Conservation (phyloP, 2,888 invertebrate species). For the Leucophora obtusa region DNA sequence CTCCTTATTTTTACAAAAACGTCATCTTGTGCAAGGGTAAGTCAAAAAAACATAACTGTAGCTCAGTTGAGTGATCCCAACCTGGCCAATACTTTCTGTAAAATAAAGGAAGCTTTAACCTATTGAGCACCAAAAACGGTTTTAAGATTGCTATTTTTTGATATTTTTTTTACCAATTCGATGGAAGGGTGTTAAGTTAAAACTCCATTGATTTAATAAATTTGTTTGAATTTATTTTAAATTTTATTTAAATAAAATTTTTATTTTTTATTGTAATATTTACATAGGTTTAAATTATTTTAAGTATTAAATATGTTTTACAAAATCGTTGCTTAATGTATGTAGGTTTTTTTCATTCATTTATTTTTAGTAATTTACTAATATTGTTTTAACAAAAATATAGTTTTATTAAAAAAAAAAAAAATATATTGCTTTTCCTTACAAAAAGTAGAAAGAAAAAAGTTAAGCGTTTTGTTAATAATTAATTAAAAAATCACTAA, state of each 20-base stretch:
- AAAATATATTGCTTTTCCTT: conserved; percentile 57
- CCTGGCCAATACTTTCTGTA: too few species aligned
- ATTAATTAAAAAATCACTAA: too few species aligned
- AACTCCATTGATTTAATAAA: background rate
- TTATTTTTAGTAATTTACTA: conserved; percentile 52
- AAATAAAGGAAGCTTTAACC: too few species aligned
- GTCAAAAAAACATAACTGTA: too few species aligned
- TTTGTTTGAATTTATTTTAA: conserved; percentile 1
- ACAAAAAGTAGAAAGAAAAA: conserved; percentile 7
- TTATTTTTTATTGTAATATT: conserved; percentile 41
- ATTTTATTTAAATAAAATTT: conserved; percentile 18
- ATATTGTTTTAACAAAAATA: conserved; percentile 44
- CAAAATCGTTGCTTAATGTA: conserved; percentile 59
- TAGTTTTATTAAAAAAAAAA: conserved; percentile 42
- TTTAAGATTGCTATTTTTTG: too few species aligned
- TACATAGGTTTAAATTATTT: conserved; percentile 34
- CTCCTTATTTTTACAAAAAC: too few species aligned
- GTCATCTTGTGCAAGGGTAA: too few species aligned
- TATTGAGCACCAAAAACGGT: too few species aligned
- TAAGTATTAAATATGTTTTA: conserved; percentile 48
- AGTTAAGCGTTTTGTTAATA: conserved; percentile 3
- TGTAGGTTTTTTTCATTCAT: conserved; percentile 10
- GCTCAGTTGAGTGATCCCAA: too few species aligned
- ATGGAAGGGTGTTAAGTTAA: too few species aligned
- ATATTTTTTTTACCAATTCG: too few species aligned